These are phyloP conservation scores for Calephelis perditalis DNA, from an alignment of 2,888 invertebrate species.

Conservation along the genomic window DNA sequence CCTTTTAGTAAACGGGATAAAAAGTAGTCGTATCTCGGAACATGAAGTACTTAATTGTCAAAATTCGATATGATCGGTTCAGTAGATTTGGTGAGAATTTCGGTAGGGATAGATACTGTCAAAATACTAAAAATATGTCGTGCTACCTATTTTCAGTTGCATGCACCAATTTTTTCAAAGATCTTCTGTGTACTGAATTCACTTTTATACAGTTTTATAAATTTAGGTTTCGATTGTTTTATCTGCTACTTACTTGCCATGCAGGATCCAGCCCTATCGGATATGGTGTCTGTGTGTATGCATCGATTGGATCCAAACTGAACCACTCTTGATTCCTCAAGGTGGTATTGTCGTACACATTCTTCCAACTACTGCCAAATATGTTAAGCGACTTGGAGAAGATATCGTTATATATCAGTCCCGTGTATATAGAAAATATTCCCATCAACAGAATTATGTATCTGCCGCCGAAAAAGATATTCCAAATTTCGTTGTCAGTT, in stretches of 20 bases:
- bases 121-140: too few relatives aligned
- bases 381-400: slow-evolving; percentile 85
- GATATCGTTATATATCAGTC: slow-evolving; percentile 85
- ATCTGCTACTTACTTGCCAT: slow-evolving; percentile 75
- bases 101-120: too few relatives aligned
- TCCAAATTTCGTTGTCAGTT: slow-evolving; percentile 81
- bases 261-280: slow-evolving; percentile 85
- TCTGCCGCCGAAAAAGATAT: slow-evolving; percentile 84
- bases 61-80: too few relatives aligned
- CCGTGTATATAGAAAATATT: slow-evolving; percentile 85
- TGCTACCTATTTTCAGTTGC: too few relatives aligned
- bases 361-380: slow-evolving; percentile 82
- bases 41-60: too few relatives aligned
- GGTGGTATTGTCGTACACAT: slow-evolving; percentile 53
- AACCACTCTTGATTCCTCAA: slow-evolving; percentile 44
- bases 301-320: slow-evolving; percentile 63
- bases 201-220: too few relatives aligned
- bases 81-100: too few relatives aligned
- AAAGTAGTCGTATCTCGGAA: too few relatives aligned
- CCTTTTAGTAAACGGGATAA: too few relatives aligned
- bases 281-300: slow-evolving; percentile 75
- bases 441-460: slow-evolving; percentile 87
- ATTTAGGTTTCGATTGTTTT: too few relatives aligned
- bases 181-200: too few relatives aligned
- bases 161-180: too few relatives aligned